Percentiles rank a stretch among this genome's conserved stretches.
These are phyloP conservation scores for Chaetodon trifascialis DNA, from an alignment of 2,113 vertebrate species.

Conservation along the genomic window DNA sequence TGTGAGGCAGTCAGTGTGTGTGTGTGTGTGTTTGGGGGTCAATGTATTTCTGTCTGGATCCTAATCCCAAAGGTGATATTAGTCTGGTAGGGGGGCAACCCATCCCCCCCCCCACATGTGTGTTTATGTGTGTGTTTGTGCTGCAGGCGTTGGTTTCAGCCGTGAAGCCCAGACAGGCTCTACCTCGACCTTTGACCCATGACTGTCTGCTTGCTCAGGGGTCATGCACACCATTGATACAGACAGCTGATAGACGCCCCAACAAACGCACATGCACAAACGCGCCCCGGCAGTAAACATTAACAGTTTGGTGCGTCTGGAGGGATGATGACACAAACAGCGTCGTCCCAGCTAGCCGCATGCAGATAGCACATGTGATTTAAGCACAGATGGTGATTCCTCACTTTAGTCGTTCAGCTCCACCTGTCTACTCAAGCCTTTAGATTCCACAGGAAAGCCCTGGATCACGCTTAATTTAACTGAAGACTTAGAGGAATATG, in stretches of 20 bases:
- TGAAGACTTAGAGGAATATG: not conserved
- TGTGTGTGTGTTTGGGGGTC: conserved; percentile 69
- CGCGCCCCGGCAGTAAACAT: conserved; percentile 29
- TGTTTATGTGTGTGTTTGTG: conserved; percentile 38
- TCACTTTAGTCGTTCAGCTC: not conserved
- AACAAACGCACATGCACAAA: conserved; percentile 58
- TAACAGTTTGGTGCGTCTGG: conserved; percentile 44
- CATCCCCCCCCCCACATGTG: conserved; percentile 64
- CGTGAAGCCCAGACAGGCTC: conserved; percentile 85
- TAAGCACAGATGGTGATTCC: not conserved
- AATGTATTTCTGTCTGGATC: conserved; percentile 83
- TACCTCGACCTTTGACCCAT: conserved; percentile 81
- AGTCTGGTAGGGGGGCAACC: conserved; percentile 76
- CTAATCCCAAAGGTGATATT: conserved; percentile 87
- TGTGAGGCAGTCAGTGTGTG: conserved; percentile 40
- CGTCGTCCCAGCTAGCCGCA: conserved; percentile 26
- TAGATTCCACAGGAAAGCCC: not conserved
- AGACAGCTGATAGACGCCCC: conserved; percentile 80
- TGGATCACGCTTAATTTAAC: not conserved
- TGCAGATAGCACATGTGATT: conserved; percentile 2
- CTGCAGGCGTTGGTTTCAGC: conserved; percentile 75
- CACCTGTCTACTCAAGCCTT: not conserved
- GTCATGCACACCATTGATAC: conserved; percentile 79
- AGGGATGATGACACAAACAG: conserved; percentile 29
- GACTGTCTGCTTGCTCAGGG: conserved; percentile 84